Evolutionary conservation across 2,797 vertebrate genomes (phyloP).

Genomic region (Sebastolobus alascanus): DNA sequence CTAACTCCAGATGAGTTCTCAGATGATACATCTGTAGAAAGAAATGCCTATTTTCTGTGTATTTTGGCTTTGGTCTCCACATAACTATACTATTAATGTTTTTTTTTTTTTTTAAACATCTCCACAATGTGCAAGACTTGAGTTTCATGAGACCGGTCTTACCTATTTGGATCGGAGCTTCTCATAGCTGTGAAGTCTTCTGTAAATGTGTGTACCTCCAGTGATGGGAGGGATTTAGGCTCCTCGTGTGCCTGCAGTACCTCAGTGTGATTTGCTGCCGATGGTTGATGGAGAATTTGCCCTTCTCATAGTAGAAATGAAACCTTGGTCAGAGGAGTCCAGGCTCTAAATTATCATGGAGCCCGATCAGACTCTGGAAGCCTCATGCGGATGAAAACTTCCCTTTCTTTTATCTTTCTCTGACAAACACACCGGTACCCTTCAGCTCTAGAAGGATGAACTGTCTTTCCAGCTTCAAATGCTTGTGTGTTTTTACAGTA

Average conservation of each 20-base stretch:
- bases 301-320: conserved; percentile 6
- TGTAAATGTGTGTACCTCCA: not conserved
- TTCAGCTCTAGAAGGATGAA: not conserved
- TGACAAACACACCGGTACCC: not conserved
- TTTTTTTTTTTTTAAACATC: not conserved
- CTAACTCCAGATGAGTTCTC: not conserved
- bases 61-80: not conserved
- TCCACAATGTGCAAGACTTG: too few species aligned
- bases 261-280: conserved; percentile 26
- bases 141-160: not conserved
- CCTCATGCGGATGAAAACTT: not conserved
- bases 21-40: not conserved
- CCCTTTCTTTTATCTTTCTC: not conserved
- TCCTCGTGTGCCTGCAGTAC: not conserved
- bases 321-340: conserved; percentile 22
- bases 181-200: not conserved
- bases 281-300: conserved; percentile 11
- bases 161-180: not conserved
- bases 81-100: not conserved
- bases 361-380: not conserved
- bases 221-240: not conserved
- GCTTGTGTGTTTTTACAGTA: not conserved
- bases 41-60: not conserved
- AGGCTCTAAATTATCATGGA: conserved; percentile 25
- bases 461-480: not conserved